Conservation (phyloP, 2,797 vertebrate species). For the Brachyrhaphis roseni region DNA sequence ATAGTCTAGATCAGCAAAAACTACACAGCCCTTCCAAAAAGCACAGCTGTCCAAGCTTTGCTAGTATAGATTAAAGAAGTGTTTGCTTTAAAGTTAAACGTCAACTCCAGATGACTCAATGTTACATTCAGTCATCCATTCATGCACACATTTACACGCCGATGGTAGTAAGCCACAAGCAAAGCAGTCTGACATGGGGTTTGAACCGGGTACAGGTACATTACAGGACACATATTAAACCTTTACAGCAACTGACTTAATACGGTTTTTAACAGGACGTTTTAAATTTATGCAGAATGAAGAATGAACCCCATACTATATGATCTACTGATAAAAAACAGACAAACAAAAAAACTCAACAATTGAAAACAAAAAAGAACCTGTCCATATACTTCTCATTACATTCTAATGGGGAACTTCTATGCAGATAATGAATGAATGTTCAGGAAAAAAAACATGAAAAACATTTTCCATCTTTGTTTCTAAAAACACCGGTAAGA, state of each 20-base stretch:
- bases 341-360: neutral
- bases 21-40: neutral
- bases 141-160: neutral
- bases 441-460: neutral
- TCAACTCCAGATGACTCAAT: neutral
- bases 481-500: neutral
- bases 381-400: neutral
- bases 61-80: neutral
- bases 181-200: neutral
- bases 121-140: neutral
- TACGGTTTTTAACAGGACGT: neutral
- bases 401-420: neutral
- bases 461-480: neutral
- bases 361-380: neutral
- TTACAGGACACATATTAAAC: neutral
- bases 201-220: neutral
- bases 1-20: neutral
- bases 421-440: neutral
- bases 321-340: neutral
- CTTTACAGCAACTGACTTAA: neutral
- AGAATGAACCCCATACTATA: neutral
- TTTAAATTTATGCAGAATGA: neutral
- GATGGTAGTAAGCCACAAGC: neutral
- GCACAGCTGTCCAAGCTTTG: neutral
- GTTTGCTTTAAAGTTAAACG: neutral